Evolutionary conservation across 2,888 invertebrate species (phyloP).

Genomic region (Dryocosmus kuriphilus): DNA sequence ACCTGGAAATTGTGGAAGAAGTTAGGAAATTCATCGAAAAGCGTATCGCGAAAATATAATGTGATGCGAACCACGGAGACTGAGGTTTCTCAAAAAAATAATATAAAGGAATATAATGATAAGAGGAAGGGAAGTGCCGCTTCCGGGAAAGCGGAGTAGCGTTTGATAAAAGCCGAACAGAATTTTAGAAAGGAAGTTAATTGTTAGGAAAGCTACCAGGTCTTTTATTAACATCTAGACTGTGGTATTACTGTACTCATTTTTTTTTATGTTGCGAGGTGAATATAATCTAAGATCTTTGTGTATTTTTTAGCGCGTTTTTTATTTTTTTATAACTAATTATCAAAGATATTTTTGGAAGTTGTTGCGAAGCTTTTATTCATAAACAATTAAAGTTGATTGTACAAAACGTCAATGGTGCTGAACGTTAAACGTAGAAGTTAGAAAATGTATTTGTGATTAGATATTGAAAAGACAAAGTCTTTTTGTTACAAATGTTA

Average conservation of each 20-base stretch:
- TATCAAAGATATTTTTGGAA: neutral
- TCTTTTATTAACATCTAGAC: slow-evolving; percentile 8
- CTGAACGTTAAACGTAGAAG: neutral
- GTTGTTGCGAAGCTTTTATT: neutral
- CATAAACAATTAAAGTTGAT: neutral
- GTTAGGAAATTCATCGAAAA: slow-evolving; percentile 35
- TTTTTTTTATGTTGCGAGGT: neutral
- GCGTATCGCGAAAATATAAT: slow-evolving; percentile 34
- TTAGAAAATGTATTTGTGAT: neutral
- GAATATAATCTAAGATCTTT: neutral
- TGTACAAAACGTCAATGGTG: neutral
- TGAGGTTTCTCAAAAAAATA: neutral
- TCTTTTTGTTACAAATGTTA: neutral
- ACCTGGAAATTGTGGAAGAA: slow-evolving; percentile 65
- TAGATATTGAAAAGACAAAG: neutral
- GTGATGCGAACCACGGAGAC: neutral
- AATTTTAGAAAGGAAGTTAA: neutral
- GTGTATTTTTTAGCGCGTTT: too few relatives aligned
- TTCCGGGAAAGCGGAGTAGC: neutral
- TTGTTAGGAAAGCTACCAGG: neutral
- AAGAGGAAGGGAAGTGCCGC: neutral
- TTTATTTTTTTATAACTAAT: neutral
- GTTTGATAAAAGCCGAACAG: neutral
- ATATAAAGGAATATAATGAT: neutral
- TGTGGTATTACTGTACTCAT: slow-evolving; percentile 7